Percentiles rank a stretch among this genome's conserved stretches.
These are phyloP conservation scores for Haplotaxodon microlepis DNA, from an alignment of 2,113 vertebrate genomes.

Conservation along the genomic window DNA sequence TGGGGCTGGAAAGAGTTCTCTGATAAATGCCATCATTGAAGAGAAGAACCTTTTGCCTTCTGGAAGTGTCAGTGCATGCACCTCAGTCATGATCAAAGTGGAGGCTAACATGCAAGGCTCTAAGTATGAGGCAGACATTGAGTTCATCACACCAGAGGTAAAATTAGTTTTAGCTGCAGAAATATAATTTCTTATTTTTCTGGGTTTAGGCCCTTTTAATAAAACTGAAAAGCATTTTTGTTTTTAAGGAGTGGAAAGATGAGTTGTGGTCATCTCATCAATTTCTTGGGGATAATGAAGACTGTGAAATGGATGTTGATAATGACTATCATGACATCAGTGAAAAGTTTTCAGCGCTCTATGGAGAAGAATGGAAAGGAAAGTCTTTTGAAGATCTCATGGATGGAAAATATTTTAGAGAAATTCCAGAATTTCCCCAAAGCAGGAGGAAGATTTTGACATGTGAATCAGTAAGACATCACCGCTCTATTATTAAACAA, in stretches of 20 bases:
- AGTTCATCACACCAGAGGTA: slow-evolving; percentile 52
- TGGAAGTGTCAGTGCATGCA: slow-evolving; percentile 45
- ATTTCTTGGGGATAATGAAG: not conserved
- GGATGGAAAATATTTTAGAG: not conserved
- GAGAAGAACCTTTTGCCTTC: not conserved
- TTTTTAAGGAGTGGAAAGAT: slow-evolving; percentile 33
- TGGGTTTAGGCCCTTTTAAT: not conserved
- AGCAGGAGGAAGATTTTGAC: not conserved
- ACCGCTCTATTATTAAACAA: not conserved
- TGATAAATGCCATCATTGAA: slow-evolving; percentile 56
- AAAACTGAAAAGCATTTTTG: not conserved
- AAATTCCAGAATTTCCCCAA: not conserved
- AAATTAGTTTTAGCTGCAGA: accelerated
- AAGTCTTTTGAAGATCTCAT: not conserved
- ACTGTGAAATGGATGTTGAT: not conserved
- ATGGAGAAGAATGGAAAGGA: slow-evolving; percentile 19
- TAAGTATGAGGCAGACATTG: slow-evolving; percentile 46
- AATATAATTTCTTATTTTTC: accelerated
- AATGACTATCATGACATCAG: not conserved
- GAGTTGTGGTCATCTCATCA: not conserved
- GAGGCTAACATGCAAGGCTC: not conserved
- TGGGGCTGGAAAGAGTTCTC: slow-evolving; percentile 53
- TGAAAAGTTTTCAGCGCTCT: slow-evolving; percentile 18
- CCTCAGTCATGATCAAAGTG: slow-evolving; percentile 53
- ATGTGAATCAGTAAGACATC: not conserved